These are phyloP conservation scores for Cyphomyrus discorhynchus DNA, from an alignment of 2,113 vertebrate genomes.

Conservation along the genomic window DNA sequence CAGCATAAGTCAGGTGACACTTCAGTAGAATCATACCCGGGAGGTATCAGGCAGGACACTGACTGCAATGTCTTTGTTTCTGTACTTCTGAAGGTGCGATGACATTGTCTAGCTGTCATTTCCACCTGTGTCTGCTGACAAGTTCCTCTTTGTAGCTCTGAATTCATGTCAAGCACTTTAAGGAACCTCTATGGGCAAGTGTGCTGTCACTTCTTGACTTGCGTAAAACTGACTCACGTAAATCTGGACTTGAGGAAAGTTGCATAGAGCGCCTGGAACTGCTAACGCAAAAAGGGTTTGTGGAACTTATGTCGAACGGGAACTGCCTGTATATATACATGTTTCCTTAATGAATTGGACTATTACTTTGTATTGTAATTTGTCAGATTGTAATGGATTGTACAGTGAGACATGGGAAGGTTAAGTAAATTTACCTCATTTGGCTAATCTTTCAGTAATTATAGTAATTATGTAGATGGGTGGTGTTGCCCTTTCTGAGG, in stretches of 20 bases:
- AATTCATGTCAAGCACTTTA: neutral
- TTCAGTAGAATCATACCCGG: neutral
- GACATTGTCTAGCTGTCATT: neutral
- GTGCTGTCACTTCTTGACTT: neutral
- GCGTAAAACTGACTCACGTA: neutral
- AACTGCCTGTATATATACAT: neutral
- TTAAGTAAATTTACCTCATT: constrained; percentile 7
- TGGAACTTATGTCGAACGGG: neutral
- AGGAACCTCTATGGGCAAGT: neutral
- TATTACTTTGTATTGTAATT: neutral
- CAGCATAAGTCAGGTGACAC: neutral
- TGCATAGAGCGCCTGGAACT: neutral
- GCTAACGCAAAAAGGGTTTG: neutral
- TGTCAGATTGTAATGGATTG: neutral
- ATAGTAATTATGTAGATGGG: neutral
- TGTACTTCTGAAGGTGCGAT: neutral
- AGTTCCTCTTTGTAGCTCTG: neutral
- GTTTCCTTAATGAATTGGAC: neutral
- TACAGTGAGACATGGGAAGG: neutral
- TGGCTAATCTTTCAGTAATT: neutral
- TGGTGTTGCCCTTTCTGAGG: neutral
- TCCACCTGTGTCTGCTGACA: neutral
- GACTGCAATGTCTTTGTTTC: neutral
- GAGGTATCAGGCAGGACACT: neutral
- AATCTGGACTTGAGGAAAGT: neutral